Percentiles rank a stretch among this genome's conserved stretches.
Conservation (phyloP, 2,113 vertebrate genomes). For the Ciconia boyciana region DNA sequence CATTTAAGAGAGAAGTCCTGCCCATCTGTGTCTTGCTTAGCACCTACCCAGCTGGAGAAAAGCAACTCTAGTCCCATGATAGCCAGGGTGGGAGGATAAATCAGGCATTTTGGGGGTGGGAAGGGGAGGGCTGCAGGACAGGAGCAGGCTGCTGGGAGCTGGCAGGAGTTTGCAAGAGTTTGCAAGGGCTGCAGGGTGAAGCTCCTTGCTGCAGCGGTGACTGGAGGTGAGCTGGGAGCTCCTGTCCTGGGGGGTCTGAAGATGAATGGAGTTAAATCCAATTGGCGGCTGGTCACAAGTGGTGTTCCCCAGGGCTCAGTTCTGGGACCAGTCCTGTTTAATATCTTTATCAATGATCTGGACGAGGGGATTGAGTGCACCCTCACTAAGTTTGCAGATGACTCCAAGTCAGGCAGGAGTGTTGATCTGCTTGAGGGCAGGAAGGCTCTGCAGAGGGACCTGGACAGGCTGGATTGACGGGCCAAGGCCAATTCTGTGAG, state of each 20-base stretch:
- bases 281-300: neutral
- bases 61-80: neutral
- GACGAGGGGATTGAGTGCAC: neutral
- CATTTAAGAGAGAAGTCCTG: neutral
- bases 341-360: neutral
- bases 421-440: neutral
- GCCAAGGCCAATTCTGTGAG: neutral
- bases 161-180: neutral
- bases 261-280: neutral
- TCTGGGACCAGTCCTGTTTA: neutral
- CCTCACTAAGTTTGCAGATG: neutral
- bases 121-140: neutral
- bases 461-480: neutral
- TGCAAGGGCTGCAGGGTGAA: rapidly evolving
- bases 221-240: neutral
- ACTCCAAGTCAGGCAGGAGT: neutral
- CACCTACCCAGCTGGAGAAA: neutral
- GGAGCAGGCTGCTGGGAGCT: neutral
- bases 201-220: neutral
- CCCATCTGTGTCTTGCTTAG: neutral
- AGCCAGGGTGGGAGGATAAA: neutral
- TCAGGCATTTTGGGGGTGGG: neutral
- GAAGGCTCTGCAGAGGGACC: neutral
- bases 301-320: neutral
- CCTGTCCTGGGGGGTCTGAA: neutral